phyloP scores from a whole-genome alignment of 2,113 vertebrate genomes.

The Erinaceus europaeus region DNA sequence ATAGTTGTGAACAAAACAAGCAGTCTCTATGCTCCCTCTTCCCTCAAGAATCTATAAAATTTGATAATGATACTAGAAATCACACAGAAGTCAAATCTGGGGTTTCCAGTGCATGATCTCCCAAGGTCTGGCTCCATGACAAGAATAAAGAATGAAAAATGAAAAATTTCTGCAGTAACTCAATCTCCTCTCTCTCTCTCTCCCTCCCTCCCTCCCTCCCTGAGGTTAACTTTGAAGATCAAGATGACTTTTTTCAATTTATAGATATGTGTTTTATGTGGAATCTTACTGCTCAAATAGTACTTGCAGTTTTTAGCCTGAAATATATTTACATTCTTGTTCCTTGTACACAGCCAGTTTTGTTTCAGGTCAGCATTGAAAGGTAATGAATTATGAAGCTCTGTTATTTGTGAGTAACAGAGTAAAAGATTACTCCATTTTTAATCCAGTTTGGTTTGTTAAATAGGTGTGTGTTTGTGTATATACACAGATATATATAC shows the following conservation, averaged over 20 bases:
- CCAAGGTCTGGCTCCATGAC: not conserved
- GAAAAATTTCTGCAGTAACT: too few relatives aligned
- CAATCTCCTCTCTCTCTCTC: too few relatives aligned
- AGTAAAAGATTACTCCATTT: not conserved
- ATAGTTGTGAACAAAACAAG: not conserved
- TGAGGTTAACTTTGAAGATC: too few relatives aligned
- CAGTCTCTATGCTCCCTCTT: not conserved
- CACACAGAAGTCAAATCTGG: not conserved
- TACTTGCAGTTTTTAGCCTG: conserved; percentile 28
- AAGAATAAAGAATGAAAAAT: not conserved
- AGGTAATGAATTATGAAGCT: not conserved
- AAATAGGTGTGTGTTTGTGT: not conserved
- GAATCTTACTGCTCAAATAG: not conserved
- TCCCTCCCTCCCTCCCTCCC: too few relatives aligned
- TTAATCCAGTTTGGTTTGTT: not conserved
- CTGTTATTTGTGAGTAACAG: not conserved
- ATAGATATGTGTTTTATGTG: not conserved
- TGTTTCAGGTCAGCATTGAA: conserved; percentile 3
- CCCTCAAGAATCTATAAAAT: not conserved
- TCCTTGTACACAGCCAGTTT: not conserved
- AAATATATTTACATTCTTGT: conserved; percentile 15
- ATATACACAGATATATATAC: not conserved
- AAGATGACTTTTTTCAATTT: conserved; percentile 13
- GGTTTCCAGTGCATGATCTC: not conserved
- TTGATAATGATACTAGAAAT: not conserved